phyloP scores from a whole-genome alignment of 2,797 vertebrate genomes.

The Tauraco hartlaubi region DNA sequence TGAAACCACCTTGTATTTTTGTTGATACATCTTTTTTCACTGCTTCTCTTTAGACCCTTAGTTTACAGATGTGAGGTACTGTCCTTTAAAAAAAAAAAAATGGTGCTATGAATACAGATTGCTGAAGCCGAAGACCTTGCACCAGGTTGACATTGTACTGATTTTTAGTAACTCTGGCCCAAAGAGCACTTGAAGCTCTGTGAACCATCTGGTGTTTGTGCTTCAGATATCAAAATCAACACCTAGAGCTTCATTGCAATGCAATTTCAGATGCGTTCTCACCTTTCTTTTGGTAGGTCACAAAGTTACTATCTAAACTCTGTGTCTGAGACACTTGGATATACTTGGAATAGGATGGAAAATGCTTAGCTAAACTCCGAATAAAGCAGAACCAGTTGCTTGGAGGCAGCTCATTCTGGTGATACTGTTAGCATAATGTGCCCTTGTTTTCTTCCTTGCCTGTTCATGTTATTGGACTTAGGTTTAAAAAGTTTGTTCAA shows the following conservation, averaged over 20 bases:
- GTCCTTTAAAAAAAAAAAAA: not conserved
- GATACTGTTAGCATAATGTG: not conserved
- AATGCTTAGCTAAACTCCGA: not conserved
- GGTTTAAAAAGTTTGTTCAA: not conserved
- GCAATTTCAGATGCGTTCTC: not conserved
- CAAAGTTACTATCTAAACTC: not conserved
- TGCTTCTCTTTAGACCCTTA: not conserved
- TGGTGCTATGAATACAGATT: not conserved
- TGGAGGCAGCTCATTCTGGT: not conserved
- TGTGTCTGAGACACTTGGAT: not conserved
- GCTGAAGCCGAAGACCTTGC: not conserved
- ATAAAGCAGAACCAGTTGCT: not conserved
- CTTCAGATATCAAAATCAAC: not conserved
- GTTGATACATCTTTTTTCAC: not conserved
- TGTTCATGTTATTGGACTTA: not conserved
- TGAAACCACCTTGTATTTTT: not conserved
- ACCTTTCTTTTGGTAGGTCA: not conserved
- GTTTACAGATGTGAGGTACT: not conserved
- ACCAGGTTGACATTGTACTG: not conserved
- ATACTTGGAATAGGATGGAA: not conserved
- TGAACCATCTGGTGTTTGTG: not conserved
- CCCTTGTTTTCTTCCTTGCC: not conserved
- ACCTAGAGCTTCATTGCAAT: not conserved
- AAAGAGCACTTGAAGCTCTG: not conserved
- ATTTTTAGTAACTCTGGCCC: not conserved